A percentile compares a stretch with the other conserved stretches of the same genome.
Conservation (phyloP, 2,888 invertebrate species). For the Plagiodera versicolora region DNA sequence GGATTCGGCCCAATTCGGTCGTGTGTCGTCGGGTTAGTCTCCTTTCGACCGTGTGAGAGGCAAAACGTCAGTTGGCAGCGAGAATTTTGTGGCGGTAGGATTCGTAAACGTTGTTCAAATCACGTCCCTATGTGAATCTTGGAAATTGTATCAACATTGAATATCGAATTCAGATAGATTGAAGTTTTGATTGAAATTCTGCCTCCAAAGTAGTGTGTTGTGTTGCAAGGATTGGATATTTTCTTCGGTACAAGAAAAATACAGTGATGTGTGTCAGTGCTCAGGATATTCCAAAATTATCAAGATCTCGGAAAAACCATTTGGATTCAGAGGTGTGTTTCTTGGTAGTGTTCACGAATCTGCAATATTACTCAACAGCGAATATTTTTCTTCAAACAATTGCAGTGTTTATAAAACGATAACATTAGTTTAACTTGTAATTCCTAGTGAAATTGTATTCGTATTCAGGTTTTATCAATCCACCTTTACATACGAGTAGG, state of each 20-base stretch:
- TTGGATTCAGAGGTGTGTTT: constrained; percentile 27
- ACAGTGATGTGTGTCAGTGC: constrained; percentile 16
- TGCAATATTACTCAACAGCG: no score
- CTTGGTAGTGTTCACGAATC: not conserved
- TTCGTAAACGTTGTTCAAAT: not conserved
- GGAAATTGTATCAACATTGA: not conserved
- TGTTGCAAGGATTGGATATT: constrained; percentile 16
- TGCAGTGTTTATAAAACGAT: no score
- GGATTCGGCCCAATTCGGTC: no score
- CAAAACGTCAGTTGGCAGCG: constrained; percentile 6
- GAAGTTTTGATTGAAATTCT: no score
- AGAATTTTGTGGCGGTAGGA: not conserved
- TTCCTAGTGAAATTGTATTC: no score
- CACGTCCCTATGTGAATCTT: not conserved
- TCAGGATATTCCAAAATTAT: no score
- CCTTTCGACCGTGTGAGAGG: constrained; percentile 5
- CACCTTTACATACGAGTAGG: no score
- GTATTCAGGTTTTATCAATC: no score
- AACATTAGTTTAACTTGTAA: no score
- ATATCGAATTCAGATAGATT: no score
- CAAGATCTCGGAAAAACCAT: constrained; percentile 8
- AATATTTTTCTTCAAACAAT: no score
- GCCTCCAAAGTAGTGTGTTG: constrained; percentile 15
- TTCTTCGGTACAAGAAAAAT: constrained; percentile 7
- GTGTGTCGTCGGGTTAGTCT: constrained; percentile 26